Conservation (phyloP, 2,888 invertebrate genomes). For the Zaprionus lineosus region DNA sequence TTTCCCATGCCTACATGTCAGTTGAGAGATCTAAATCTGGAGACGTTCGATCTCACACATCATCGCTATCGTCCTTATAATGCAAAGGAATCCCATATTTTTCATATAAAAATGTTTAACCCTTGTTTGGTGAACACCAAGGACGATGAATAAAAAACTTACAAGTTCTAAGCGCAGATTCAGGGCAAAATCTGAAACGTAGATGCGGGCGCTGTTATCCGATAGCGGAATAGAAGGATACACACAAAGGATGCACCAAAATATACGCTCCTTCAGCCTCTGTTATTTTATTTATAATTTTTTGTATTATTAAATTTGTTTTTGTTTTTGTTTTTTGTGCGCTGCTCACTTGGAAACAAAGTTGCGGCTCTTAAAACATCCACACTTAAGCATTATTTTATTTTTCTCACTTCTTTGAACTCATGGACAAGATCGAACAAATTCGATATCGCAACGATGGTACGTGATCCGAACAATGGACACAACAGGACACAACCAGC, state of each 20-base stretch:
- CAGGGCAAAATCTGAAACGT: constrained; percentile 61
- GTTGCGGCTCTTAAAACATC: constrained; percentile 46
- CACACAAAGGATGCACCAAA: constrained; percentile 33
- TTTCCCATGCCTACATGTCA: constrained; percentile 61
- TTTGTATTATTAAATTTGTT: no score
- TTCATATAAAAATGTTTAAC: constrained; percentile 62
- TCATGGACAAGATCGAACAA: constrained; percentile 63
- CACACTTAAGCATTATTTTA: constrained; percentile 3
- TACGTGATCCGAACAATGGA: constrained; percentile 72
- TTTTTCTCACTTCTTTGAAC: constrained; percentile 13
- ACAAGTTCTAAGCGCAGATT: constrained; percentile 56
- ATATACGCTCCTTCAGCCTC: constrained; percentile 23
- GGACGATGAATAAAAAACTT: constrained; percentile 48
- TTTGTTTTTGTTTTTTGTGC: background rate
- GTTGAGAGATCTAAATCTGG: constrained; percentile 62
- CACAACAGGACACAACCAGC: constrained; percentile 53
- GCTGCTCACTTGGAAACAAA: constrained; percentile 69
- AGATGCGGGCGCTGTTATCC: constrained; percentile 79
- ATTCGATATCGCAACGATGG: constrained; percentile 64
- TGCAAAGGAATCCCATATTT: constrained; percentile 58
- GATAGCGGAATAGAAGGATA: constrained; percentile 70
- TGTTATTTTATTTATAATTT: constrained; percentile 11
- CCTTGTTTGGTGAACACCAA: constrained; percentile 48
- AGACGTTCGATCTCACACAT: constrained; percentile 60
- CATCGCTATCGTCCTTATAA: no score